Conservation (phyloP, 2,113 vertebrate species). For the Oreotrochilus melanogaster region DNA sequence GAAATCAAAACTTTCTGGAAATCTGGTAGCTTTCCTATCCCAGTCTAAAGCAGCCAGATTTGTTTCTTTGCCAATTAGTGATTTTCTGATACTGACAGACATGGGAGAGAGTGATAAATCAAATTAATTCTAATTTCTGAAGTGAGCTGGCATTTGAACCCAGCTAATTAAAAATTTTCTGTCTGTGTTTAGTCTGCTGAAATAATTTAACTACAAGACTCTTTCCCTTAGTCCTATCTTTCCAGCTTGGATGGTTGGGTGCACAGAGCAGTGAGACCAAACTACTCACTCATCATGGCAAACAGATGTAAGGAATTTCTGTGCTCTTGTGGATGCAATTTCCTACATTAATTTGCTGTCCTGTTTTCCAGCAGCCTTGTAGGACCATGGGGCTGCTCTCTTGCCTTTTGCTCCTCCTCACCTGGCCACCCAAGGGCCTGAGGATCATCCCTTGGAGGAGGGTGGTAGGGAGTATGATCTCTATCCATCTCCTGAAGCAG, state of each 20-base stretch:
- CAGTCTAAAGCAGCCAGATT: background rate
- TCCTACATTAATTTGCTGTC: background rate
- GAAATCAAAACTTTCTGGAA: background rate
- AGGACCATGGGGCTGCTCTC: background rate
- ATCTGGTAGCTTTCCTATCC: background rate
- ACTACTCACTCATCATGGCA: background rate
- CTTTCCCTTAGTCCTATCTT: background rate
- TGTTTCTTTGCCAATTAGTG: background rate
- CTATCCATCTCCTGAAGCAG: background rate
- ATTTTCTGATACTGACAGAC: constrained; percentile 16
- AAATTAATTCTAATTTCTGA: constrained; percentile 54
- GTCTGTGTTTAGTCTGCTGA: constrained; percentile 9
- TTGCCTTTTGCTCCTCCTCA: rapidly evolving
- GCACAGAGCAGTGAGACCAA: background rate
- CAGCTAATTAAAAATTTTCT: constrained; percentile 20
- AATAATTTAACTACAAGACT: constrained; percentile 2
- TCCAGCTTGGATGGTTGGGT: background rate
- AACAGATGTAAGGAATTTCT: background rate
- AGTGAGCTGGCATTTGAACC: constrained; percentile 11
- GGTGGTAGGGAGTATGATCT: background rate
- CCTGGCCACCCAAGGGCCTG: background rate
- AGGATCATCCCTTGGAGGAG: background rate
- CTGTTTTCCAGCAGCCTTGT: background rate
- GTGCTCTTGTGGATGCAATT: rapidly evolving
- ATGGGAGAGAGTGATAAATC: background rate